Base-by-base conservation (phyloP, 1,140 invertebrate species). In the Diprion similis region DNA sequence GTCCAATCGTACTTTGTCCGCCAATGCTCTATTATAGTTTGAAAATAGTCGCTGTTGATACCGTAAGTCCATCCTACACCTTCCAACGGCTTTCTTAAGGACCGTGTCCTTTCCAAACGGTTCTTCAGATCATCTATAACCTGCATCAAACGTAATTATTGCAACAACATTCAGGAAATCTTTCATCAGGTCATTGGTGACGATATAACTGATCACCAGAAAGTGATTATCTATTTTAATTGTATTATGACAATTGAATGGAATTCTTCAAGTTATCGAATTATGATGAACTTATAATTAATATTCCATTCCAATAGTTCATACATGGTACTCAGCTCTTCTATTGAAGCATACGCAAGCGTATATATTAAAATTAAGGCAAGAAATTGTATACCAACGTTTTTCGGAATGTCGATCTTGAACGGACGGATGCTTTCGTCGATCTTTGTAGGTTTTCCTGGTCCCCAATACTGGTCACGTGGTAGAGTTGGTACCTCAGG, bases 11-110 rank as follows among this genome's bases (percentile, higher is more conserved):
- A 97, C 68, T 93, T 89, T 8, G 89, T 91, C 48, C 85, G 86
- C 95, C 95, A 96, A 81, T 94, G 91, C 0, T 92, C 84, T 1
- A 94, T 79, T 10, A 95, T 83, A 69, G 89, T 87, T n/a, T 89
- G 89, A 0, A 95, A 82, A 45, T 89, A 90, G 1, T 91, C 88
- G 0, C 90, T 86, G 65, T 93, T 91, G 37, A 95, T 90, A 4
- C 95, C 95, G 81, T 95, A 95, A 76, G 85, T 87, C 86, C 93
- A 94, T 9, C 81, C 86, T 3, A 80, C 80, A 66, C 89, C 89
- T 82, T 93, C 89, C 10, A 94, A 79, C 7, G 91, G 89, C 37
- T 87, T 80, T 0, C 79, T 77, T 74, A 92, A 84, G 80, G 88
- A 11, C 87, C 83, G 73, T 79, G 79, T 77, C 84, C 79, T 78